Evolutionary conservation across 1,140 invertebrate genomes (phyloP).

Genomic region (Heliconius congener): DNA sequence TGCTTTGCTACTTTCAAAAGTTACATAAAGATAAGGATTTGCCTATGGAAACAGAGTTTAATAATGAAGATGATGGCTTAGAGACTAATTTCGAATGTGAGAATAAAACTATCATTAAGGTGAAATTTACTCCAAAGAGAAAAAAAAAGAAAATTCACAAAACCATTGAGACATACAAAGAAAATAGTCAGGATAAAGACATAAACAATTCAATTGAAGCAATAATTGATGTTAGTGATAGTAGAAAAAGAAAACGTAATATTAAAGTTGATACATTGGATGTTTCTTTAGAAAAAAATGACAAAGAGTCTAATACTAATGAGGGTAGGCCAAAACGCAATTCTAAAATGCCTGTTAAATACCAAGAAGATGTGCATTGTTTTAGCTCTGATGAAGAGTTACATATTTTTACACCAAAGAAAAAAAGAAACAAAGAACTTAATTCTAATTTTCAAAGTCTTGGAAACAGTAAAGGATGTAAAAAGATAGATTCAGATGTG

Average conservation of each 20-base stretch:
- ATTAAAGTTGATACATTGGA: not conserved
- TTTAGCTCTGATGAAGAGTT: constrained; percentile 72
- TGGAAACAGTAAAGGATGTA: constrained; percentile 19
- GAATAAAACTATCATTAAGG: constrained; percentile 53
- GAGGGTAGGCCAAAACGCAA: constrained; percentile 61
- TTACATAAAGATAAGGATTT: constrained; percentile 49
- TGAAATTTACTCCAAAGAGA: constrained; percentile 54
- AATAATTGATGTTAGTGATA: constrained; percentile 3
- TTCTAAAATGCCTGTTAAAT: constrained; percentile 70
- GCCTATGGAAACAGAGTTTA: constrained; percentile 40
- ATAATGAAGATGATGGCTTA: constrained; percentile 22
- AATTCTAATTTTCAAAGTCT: constrained; percentile 21
- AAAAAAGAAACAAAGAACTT: constrained; percentile 58
- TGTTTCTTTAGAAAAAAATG: constrained; percentile 15
- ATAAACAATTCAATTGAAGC: not conserved
- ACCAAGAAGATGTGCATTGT: constrained; percentile 57
- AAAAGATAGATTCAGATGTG: not conserved
- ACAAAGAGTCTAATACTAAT: constrained; percentile 19
- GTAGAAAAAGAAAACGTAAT: constrained; percentile 49
- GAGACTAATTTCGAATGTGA: not conserved
- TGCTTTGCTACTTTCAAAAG: constrained; percentile 82
- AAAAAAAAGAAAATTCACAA: constrained; percentile 46
- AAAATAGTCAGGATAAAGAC: constrained; percentile 5
- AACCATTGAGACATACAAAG: not conserved
- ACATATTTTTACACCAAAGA: constrained; percentile 72